Evolutionary conservation across 2,888 invertebrate species (phyloP).

Genomic region (Ryuthela nishihirai): DNA sequence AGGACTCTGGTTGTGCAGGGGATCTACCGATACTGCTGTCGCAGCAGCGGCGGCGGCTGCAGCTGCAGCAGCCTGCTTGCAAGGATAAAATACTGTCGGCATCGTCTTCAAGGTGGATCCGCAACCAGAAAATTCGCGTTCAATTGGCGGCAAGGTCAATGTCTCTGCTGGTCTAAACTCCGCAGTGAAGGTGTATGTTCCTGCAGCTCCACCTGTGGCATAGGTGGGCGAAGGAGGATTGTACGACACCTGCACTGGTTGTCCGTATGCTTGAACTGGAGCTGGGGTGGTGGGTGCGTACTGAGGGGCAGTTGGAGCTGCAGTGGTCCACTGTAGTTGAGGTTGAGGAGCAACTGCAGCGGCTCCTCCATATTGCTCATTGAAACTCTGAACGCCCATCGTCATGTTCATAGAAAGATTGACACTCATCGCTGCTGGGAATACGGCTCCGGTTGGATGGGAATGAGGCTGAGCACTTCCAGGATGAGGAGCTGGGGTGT

Average conservation of each 20-base stretch:
- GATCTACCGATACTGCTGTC: not conserved
- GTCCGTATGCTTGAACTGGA: constrained; percentile 16
- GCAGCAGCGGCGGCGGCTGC: not conserved
- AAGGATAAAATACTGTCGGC: constrained; percentile 11
- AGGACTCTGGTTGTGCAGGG: not conserved
- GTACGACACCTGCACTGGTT: constrained; percentile 30
- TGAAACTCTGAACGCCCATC: constrained; percentile 63
- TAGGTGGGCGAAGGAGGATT: constrained; percentile 27
- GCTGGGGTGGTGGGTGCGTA: constrained; percentile 60
- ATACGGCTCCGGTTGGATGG: constrained; percentile 4
- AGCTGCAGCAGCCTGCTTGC: not conserved
- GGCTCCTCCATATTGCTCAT: constrained; percentile 22
- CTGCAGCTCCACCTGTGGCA: constrained; percentile 52
- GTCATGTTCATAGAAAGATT: constrained; percentile 99
- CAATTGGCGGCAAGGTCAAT: constrained; percentile 21
- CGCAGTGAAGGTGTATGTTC: constrained; percentile 78
- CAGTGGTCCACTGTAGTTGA: constrained; percentile 68
- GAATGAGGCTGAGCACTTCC: constrained; percentile 2
- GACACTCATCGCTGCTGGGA: constrained; percentile 82
- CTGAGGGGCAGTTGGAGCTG: constrained; percentile 52
- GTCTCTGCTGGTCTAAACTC: constrained; percentile 66
- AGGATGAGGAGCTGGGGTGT: not conserved
- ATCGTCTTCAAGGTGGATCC: constrained; percentile 5
- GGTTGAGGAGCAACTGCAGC: constrained; percentile 15
- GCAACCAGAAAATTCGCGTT: constrained; percentile 32